A percentile compares a stretch with the other conserved stretches of the same genome.
phyloP scores from a whole-genome alignment of 2,113 vertebrate genomes.

The Grammomys surdaster region DNA sequence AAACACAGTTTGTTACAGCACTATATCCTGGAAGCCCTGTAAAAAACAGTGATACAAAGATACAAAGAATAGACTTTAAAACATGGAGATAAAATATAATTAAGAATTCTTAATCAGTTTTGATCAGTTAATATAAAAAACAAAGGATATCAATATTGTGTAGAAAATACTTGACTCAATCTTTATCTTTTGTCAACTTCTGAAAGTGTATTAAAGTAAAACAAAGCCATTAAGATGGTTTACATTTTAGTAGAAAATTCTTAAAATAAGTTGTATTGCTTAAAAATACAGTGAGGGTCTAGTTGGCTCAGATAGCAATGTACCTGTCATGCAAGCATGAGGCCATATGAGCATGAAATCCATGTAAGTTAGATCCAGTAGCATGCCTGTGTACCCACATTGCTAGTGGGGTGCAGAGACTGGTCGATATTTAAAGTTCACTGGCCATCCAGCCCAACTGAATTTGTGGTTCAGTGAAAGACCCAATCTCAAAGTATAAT shows the following conservation, averaged over 20 bases:
- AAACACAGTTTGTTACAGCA: not conserved
- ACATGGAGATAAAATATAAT: not conserved
- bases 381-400: not conserved
- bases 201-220: not conserved
- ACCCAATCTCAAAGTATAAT: not conserved
- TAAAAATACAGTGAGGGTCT: not conserved
- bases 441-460: not conserved
- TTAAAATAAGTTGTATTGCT: not conserved
- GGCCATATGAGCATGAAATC: not conserved
- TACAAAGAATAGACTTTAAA: not conserved
- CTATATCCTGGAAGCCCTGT: not conserved
- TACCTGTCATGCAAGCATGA: not conserved
- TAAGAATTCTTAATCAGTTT: not conserved
- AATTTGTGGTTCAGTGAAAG: not conserved
- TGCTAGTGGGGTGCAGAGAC: not conserved
- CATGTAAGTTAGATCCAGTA: not conserved
- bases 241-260: not conserved
- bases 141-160: too few relatives aligned
- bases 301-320: not conserved
- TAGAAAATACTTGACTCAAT: not conserved
- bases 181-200: not conserved
- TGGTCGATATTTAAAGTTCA: not conserved
- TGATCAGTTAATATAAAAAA: not conserved
- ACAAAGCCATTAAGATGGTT: not conserved
- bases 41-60: not conserved